phyloP scores from a whole-genome alignment of 1,140 invertebrate species.

The Reticulitermes speratus region DNA sequence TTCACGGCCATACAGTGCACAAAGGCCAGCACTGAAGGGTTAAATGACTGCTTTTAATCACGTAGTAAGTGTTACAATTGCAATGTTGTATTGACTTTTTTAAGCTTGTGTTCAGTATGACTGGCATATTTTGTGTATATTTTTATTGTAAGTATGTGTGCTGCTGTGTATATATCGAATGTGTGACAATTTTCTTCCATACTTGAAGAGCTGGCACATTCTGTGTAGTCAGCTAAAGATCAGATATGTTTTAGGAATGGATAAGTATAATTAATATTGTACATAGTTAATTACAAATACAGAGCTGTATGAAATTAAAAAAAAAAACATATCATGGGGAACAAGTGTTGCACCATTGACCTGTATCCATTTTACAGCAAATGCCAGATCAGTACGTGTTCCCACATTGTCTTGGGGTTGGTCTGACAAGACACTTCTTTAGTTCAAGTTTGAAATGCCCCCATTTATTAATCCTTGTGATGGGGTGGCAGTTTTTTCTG shows the following conservation, averaged over 20 bases:
- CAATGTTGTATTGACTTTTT: not conserved
- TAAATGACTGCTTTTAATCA: not conserved
- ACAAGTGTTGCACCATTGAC: too few species aligned
- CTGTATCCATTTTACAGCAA: not conserved
- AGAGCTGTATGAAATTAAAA: not conserved
- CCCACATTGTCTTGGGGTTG: too few species aligned
- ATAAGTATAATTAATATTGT: conserved; percentile 15
- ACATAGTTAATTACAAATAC: conserved; percentile 6
- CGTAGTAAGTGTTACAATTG: not conserved
- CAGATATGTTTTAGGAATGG: not conserved
- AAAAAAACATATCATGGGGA: not conserved
- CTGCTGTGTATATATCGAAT: not conserved
- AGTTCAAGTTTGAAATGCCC: too few species aligned
- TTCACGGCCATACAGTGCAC: too few species aligned
- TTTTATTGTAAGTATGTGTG: not conserved
- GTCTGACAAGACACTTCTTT: too few species aligned
- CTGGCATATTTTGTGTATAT: not conserved
- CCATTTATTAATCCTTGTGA: too few species aligned
- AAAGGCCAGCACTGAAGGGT: too few species aligned
- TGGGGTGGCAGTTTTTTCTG: too few species aligned
- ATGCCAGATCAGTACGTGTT: too few species aligned
- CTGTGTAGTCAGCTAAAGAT: not conserved
- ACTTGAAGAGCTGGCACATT: not conserved
- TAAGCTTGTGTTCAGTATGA: not conserved
- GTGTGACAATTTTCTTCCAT: not conserved